Conservation (phyloP, 2,113 vertebrate genomes). For the Pheucticus melanocephalus region DNA sequence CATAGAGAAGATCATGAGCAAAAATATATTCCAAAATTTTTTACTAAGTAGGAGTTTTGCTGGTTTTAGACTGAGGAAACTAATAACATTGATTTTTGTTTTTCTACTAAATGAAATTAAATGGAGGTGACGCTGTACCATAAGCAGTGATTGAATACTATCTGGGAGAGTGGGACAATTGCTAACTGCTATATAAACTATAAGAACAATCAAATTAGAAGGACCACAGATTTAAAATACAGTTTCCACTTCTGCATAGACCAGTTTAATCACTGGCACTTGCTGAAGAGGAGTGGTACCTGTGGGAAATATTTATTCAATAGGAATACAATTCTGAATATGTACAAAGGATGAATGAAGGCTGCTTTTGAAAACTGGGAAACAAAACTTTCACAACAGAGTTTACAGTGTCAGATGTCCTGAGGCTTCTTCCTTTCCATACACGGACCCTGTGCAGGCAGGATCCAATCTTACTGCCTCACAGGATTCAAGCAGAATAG, state of each 20-base stretch:
- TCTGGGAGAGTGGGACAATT: background rate
- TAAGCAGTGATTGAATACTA: background rate
- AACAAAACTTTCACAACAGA: background rate
- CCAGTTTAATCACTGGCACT: background rate
- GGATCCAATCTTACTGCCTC: background rate
- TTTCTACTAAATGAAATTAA: background rate
- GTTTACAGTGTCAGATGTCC: background rate
- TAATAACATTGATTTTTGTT: background rate
- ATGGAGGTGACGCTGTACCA: background rate
- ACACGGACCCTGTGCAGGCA: background rate
- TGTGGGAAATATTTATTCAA: background rate
- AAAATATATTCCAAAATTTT: background rate
- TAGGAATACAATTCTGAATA: background rate
- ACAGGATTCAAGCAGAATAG: background rate
- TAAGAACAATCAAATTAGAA: background rate
- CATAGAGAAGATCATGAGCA: background rate
- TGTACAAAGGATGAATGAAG: background rate
- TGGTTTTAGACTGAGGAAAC: background rate
- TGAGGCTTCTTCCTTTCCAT: background rate
- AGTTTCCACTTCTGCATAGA: background rate
- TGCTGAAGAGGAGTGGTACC: background rate
- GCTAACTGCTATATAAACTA: background rate
- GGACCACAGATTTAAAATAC: background rate
- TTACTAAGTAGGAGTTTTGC: background rate
- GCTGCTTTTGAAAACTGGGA: background rate